phyloP scores from a whole-genome alignment of 2,113 vertebrate species.

The Toxostoma redivivum region DNA sequence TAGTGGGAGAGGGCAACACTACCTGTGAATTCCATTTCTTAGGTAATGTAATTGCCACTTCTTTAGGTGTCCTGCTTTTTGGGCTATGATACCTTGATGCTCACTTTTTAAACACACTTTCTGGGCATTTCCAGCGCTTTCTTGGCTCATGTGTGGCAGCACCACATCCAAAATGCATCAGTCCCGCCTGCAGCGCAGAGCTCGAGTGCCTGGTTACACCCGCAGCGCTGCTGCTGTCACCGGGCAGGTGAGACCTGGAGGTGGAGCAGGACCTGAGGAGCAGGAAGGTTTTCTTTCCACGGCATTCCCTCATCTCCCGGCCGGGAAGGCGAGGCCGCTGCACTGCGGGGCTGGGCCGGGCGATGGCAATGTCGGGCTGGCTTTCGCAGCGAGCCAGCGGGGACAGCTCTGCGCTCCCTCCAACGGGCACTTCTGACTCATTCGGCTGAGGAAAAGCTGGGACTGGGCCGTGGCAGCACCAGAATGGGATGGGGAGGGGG shows the following conservation, averaged over 20 bases:
- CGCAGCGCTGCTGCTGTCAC: background rate
- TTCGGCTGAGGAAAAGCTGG: background rate
- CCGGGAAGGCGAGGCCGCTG: background rate
- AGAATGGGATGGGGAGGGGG: background rate
- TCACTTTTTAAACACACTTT: background rate
- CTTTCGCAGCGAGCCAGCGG: background rate
- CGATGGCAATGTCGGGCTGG: constrained; percentile 38
- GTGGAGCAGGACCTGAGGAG: background rate
- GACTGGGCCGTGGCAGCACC: background rate
- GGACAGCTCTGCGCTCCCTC: background rate
- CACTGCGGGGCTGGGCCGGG: background rate
- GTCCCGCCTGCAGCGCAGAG: fast-evolving
- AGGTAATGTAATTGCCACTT: too few species aligned
- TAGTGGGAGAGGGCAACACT: fast-evolving
- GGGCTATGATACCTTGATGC: fast-evolving
- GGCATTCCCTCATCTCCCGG: background rate
- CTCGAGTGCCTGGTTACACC: fast-evolving
- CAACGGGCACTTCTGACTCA: background rate
- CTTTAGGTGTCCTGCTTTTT: background rate
- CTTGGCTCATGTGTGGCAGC: fast-evolving
- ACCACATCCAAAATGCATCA: fast-evolving
- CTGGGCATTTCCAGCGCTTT: background rate
- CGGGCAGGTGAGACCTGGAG: background rate
- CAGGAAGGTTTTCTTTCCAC: background rate
- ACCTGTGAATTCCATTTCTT: background rate